Base-by-base conservation (phyloP, 2,113 vertebrate genomes). In the Rhinopithecus roxellana region DNA sequence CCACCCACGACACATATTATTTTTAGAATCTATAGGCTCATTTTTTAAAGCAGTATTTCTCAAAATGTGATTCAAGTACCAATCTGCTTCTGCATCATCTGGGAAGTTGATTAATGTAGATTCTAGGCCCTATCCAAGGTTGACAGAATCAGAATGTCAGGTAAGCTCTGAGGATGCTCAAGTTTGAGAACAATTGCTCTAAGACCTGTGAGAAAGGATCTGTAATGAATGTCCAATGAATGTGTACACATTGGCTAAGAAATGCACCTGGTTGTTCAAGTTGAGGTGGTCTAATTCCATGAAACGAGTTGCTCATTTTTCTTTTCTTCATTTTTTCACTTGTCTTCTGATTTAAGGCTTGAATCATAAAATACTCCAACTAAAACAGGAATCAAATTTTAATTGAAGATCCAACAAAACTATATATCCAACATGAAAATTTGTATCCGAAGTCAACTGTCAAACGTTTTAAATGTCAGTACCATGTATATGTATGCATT, bases 281-380 rank as follows among this genome's bases (percentile, higher is more conserved):
- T 95, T 99, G 99, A 89, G 99, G 99, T 1, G 99, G 99, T 16
- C 99, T 99, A 86, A 99, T 98, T 69, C 99, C 99, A 32, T 98
- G 99, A 91, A 98, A 97, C 79, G 99, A 99, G 97, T 98, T 99
- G 22, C 50, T 98, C 98, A 99, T 99, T 97, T 99, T 99, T 98
- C 88, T 98, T 95, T 99, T 99, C 98, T 99, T 99, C 95, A 99
- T 99, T 93, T 99, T 99, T 96, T 99, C 99, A 97, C 99, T 99
- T 85, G 99, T 99, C 99, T 99, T 99, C 98, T 99, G 99, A 98
- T 99, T 99, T 98, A 99, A 99, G 98, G 99, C 99, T 99, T 99
- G 99, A 95, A 99, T 99, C 99, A 99, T 99, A 98, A 99, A 99
- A 99, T 99, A 99, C 97, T 99, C 99, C 99, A 99, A 98, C 99